Evolutionary conservation across 2,888 invertebrate genomes (phyloP), one percentile per base, ranked within the genome.

Genomic region (Drosophila melanocephala): DNA sequence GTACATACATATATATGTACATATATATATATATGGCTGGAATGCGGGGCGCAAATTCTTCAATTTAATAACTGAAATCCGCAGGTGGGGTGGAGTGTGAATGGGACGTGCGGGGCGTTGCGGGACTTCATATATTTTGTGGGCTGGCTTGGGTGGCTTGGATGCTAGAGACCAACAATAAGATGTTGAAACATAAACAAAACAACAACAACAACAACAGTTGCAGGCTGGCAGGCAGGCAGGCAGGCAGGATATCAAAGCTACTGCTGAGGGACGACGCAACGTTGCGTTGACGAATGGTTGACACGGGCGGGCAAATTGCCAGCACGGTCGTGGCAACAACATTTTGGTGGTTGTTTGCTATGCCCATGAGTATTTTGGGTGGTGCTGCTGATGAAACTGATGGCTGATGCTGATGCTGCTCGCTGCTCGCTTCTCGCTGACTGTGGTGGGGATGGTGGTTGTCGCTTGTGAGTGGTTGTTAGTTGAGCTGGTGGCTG

Each of bases 51-150:
- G 87, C 87, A 91, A 88, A 88, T 88, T 87, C 91, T 89, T 91
- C 91, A 91, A 88, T 88, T 90, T 91, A 88, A 91, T 88, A 88
- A 88, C 91, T 79, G 78, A 77, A 89, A 89, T 91, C 81, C 89
- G 87, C 72, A 83, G 90, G 89, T 91, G 75, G 74, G 59, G 35
- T 50, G 82, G 62, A 44, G 19, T n/a, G 7, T 28, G 50, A 44
- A 22, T 6, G 19, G 10, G 28, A 26, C 3, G 30, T 16, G 51
- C 28, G 26, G 47, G 37, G 58, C 52, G 52, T 19, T 42, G 59
- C 47, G 69, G 47, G 19, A 51, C 28, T 51, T 51, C 28, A 22
- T 47, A 32, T 39, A 55, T 58, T 70, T 61, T 35, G 57, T n/a
- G 57, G 50, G 33, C 35, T 66, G 60, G 53, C 44, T 72, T 81